Evolutionary conservation across 2,797 vertebrate species (phyloP).

Genomic region (Sebastes matsubarae): DNA sequence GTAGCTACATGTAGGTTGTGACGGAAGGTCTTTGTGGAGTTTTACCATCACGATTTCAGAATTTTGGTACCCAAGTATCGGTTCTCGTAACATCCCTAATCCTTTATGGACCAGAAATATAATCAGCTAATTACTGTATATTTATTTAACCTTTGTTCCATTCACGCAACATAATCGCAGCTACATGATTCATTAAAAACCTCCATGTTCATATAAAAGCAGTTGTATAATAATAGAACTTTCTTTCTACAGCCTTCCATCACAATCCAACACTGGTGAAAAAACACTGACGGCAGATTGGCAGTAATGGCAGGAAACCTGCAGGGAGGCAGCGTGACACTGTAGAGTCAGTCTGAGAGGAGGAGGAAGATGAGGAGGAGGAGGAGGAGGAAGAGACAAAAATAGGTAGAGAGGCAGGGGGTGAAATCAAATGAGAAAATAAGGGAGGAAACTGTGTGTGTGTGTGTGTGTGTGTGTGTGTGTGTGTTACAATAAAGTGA

Average conservation of each 20-base stretch:
- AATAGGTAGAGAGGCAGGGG: conserved; percentile 22
- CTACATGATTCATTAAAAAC: background rate
- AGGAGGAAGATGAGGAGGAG: conserved; percentile 22
- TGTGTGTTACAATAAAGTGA: too few relatives aligned
- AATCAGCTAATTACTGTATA: too few relatives aligned
- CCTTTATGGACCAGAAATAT: too few relatives aligned
- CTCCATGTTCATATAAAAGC: background rate
- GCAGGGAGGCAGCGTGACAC: conserved; percentile 23
- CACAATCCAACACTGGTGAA: background rate
- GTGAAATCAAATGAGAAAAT: background rate
- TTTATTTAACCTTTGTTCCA: background rate
- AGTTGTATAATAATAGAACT: background rate
- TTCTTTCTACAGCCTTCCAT: background rate
- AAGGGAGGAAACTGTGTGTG: background rate
- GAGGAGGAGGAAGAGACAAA: background rate
- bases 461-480: too few relatives aligned
- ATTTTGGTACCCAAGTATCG: too few relatives aligned
- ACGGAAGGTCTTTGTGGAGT: too few relatives aligned
- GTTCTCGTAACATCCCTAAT: too few relatives aligned
- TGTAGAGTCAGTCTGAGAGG: background rate
- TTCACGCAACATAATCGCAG: background rate
- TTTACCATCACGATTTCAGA: too few relatives aligned
- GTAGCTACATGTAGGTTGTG: too few relatives aligned
- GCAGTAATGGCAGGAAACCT: conserved; percentile 22
- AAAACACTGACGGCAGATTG: conserved; percentile 5